A percentile compares a stretch with the other conserved stretches of the same genome.
phyloP scores from a whole-genome alignment of 2,797 vertebrate species.

The Chelon labrosus region DNA sequence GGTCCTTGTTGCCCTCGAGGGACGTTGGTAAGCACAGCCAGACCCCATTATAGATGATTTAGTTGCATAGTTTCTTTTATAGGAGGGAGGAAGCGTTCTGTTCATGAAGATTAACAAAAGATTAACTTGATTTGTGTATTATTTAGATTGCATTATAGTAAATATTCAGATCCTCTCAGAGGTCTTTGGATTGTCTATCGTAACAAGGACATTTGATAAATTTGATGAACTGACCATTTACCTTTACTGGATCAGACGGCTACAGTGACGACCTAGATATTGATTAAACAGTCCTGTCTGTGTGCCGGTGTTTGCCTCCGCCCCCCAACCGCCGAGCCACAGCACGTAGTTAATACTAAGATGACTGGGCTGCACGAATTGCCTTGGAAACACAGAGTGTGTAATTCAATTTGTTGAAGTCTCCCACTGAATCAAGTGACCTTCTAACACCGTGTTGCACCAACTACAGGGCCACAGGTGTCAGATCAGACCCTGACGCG shows the following conservation, averaged over 20 bases:
- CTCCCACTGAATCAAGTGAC: neutral
- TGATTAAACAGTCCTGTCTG: too few relatives aligned
- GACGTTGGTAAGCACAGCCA: neutral
- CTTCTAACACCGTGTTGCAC: neutral
- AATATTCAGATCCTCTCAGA: too few relatives aligned
- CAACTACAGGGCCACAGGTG: neutral
- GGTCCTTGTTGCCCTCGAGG: neutral
- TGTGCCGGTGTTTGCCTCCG: too few relatives aligned
- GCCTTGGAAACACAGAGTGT: neutral
- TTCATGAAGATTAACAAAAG: too few relatives aligned
- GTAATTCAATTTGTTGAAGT: slow-evolving; percentile 8
- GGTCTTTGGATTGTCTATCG: too few relatives aligned
- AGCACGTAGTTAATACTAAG: neutral
- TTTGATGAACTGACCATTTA: neutral
- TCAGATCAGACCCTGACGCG: neutral
- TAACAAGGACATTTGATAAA: neutral
- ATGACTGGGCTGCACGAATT: neutral
- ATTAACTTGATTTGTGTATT: too few relatives aligned
- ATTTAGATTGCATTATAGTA: too few relatives aligned
- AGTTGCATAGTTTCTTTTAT: slow-evolving; percentile 7
- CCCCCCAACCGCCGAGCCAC: too few relatives aligned
- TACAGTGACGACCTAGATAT: neutral
- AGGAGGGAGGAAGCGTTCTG: too few relatives aligned
- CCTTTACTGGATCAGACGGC: neutral
- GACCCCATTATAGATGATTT: neutral